phyloP scores from a whole-genome alignment of 2,113 vertebrate genomes.

The Aphyosemion australe region DNA sequence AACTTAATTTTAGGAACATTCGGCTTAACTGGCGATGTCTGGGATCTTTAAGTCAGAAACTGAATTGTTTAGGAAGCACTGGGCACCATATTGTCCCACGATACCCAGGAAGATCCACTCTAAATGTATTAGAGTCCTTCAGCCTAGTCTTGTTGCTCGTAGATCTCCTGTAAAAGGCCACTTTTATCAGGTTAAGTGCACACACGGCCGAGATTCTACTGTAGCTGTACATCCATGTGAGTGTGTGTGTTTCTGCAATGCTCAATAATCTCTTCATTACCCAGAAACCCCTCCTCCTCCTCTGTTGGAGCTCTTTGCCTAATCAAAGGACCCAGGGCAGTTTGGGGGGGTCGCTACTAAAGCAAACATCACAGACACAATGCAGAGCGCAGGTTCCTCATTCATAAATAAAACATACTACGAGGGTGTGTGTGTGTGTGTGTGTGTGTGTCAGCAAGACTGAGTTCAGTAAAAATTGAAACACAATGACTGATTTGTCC shows the following conservation, averaged over 20 bases:
- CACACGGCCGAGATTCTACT: slow-evolving; percentile 14
- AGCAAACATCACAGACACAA: slow-evolving; percentile 78
- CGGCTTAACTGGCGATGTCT: no score
- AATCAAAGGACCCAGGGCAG: slow-evolving; percentile 83
- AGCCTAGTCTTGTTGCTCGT: slow-evolving; percentile 78
- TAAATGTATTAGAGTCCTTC: slow-evolving; percentile 89
- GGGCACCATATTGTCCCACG: no score
- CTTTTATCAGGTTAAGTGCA: slow-evolving; percentile 63
- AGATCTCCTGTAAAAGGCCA: slow-evolving; percentile 74
- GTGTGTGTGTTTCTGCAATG: slow-evolving; percentile 43
- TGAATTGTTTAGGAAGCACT: no score
- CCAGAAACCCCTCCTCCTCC: slow-evolving; percentile 61
- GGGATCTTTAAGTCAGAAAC: no score
- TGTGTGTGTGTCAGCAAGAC: slow-evolving; percentile 5
- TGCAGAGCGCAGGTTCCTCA: slow-evolving; percentile 72
- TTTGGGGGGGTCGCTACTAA: slow-evolving; percentile 74
- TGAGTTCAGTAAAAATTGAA: slow-evolving; percentile 55
- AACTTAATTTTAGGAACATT: no score
- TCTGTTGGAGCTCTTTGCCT: slow-evolving; percentile 78
- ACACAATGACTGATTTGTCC: slow-evolving; percentile 21
- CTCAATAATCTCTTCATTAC: slow-evolving; percentile 86
- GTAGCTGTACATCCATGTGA: slow-evolving; percentile 21
- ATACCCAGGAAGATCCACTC: slow-evolving; percentile 13
- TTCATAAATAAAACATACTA: slow-evolving; percentile 80
- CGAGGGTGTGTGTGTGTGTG: slow-evolving; percentile 6